Evolutionary conservation across 1,140 invertebrate genomes (phyloP).

Genomic region (Aphaenogaster floridana): DNA sequence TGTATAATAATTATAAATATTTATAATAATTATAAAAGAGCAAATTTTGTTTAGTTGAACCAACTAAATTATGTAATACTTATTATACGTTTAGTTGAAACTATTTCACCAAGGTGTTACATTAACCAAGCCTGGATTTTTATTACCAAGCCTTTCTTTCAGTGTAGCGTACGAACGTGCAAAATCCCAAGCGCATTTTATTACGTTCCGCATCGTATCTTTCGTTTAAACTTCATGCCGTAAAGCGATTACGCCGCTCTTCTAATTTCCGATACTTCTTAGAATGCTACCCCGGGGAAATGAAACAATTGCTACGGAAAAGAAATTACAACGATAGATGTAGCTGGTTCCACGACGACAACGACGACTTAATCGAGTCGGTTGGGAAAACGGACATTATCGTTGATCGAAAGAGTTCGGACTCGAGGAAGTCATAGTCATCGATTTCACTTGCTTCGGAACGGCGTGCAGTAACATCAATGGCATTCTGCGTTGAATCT

Average conservation of each 20-base stretch:
- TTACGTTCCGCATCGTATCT: not conserved
- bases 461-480: constrained; percentile 47
- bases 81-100: no score
- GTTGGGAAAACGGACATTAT: constrained; percentile 28
- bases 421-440: constrained; percentile 32
- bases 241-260: not conserved
- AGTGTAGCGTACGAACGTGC: not conserved
- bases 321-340: constrained; percentile 37
- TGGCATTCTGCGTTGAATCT: constrained; percentile 22
- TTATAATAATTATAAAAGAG: no score
- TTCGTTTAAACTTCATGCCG: not conserved
- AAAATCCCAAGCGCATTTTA: not conserved
- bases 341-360: not conserved
- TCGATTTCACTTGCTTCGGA: constrained; percentile 55
- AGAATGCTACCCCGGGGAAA: constrained; percentile 14
- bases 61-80: no score
- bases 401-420: constrained; percentile 40
- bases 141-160: no score
- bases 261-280: constrained; percentile 17
- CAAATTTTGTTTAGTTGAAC: no score
- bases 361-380: constrained; percentile 58
- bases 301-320: constrained; percentile 32
- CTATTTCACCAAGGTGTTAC: no score
- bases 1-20: no score
- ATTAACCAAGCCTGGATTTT: no score